phyloP scores from a whole-genome alignment of 2,888 invertebrate species.

The Xestia ashworthii region DNA sequence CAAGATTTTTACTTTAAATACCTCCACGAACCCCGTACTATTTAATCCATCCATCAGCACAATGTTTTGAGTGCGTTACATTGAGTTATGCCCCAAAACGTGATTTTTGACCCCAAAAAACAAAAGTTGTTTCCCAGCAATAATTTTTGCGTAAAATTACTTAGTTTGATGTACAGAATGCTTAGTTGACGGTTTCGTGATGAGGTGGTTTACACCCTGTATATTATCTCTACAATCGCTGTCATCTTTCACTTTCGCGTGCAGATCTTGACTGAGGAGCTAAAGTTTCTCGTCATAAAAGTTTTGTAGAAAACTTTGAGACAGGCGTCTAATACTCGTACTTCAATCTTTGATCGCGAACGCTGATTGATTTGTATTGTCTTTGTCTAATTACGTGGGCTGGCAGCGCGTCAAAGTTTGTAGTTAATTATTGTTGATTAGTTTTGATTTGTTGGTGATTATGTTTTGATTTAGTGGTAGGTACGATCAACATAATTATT shows the following conservation, averaged over 20 bases:
- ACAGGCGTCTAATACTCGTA: constrained; percentile 25
- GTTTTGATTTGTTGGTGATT: constrained; percentile 14
- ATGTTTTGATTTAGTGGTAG: not conserved
- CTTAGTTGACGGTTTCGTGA: no score
- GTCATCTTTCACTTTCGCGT: not conserved
- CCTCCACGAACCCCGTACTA: no score
- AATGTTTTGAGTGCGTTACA: no score
- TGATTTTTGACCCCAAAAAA: no score
- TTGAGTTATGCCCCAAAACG: no score
- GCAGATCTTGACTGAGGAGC: not conserved
- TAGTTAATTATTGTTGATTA: constrained; percentile 22
- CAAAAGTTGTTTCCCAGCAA: no score
- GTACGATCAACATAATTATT: not conserved
- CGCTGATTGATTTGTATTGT: constrained; percentile 56
- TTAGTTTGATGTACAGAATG: no score
- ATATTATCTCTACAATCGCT: not conserved
- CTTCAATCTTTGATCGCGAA: constrained; percentile 51
- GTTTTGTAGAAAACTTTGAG: constrained; percentile 33
- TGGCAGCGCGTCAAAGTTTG: constrained; percentile 28
- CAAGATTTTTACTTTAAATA: no score
- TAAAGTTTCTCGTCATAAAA: constrained; percentile 10
- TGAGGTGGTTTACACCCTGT: no score
- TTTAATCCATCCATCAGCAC: no score
- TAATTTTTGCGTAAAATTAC: no score
- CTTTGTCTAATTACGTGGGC: constrained; percentile 26